Evolutionary conservation across 2,113 vertebrate species (phyloP).

Genomic region (Sinocyclocheilus anophthalmus): DNA sequence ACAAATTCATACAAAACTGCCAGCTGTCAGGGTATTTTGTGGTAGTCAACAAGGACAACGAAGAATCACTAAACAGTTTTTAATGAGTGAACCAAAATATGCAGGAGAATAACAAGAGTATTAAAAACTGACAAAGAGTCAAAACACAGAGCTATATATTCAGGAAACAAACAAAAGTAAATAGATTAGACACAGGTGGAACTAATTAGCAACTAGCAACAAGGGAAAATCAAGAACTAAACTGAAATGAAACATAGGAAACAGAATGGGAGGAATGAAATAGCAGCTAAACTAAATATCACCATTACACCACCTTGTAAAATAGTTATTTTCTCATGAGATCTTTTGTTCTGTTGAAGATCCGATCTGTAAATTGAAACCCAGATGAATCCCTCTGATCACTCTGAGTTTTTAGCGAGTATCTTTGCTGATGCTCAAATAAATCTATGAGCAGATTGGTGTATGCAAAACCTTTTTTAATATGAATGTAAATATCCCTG

Average conservation of each 20-base stretch:
- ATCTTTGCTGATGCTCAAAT: background rate
- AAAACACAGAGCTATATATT: background rate
- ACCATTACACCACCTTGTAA: background rate
- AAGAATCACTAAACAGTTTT: too few species aligned
- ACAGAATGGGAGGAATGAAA: background rate
- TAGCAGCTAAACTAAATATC: background rate
- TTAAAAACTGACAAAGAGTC: too few species aligned
- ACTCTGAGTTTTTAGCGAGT: background rate
- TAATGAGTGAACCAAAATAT: too few species aligned
- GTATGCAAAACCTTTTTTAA: conserved; percentile 21
- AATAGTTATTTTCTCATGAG: background rate
- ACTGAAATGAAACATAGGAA: background rate
- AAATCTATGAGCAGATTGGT: background rate
- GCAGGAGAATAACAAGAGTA: background rate
- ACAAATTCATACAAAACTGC: background rate
- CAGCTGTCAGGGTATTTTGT: background rate
- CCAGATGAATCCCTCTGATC: background rate
- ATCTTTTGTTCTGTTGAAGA: background rate
- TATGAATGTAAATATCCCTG: conserved; percentile 20
- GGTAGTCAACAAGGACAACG: background rate
- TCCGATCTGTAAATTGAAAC: background rate
- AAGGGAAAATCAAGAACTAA: background rate
- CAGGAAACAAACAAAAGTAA: background rate
- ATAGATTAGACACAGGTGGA: background rate
- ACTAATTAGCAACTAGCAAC: background rate